phyloP scores from a whole-genome alignment of 1,140 invertebrate species.

The Drosophila tsacasi region DNA sequence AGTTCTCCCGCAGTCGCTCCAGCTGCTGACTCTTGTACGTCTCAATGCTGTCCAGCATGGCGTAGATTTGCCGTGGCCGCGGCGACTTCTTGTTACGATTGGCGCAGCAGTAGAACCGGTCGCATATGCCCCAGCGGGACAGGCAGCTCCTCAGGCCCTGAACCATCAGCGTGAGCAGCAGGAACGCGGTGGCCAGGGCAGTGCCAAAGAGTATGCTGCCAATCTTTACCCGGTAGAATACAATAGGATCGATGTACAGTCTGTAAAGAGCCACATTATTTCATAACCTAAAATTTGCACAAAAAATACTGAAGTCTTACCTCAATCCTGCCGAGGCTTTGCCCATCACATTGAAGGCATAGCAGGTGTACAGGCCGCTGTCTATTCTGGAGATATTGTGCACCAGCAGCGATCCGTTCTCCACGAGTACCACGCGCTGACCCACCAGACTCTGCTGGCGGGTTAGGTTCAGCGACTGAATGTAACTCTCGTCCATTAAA shows the following conservation, averaged over 20 bases:
- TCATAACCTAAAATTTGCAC: too few relatives aligned
- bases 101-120: slow-evolving; percentile 88
- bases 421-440: slow-evolving; percentile 86
- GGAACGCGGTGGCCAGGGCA: slow-evolving; percentile 91
- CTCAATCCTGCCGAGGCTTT: slow-evolving; percentile 90
- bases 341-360: slow-evolving; percentile 92
- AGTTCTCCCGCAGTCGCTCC: slow-evolving; percentile 95
- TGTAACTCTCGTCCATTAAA: slow-evolving; percentile 68
- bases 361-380: slow-evolving; percentile 95
- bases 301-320: slow-evolving; percentile 20
- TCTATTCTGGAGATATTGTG: slow-evolving; percentile 89
- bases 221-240: slow-evolving; percentile 93
- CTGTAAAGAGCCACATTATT: slow-evolving; percentile 64
- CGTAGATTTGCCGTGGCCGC: slow-evolving; percentile 92
- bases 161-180: slow-evolving; percentile 91
- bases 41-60: slow-evolving; percentile 95
- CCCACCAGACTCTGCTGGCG: slow-evolving; percentile 64
- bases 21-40: slow-evolving; percentile 95
- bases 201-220: slow-evolving; percentile 93
- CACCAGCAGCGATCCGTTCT: slow-evolving; percentile 90
- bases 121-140: slow-evolving; percentile 88
- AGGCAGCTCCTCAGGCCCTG: slow-evolving; percentile 90
- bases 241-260: slow-evolving; percentile 92
- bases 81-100: slow-evolving; percentile 88
- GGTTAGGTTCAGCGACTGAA: slow-evolving; percentile 48